Evolutionary conservation across 2,888 invertebrate genomes (phyloP), one percentile per base, ranked within the genome.

Genomic region (Andrena flavipes): DNA sequence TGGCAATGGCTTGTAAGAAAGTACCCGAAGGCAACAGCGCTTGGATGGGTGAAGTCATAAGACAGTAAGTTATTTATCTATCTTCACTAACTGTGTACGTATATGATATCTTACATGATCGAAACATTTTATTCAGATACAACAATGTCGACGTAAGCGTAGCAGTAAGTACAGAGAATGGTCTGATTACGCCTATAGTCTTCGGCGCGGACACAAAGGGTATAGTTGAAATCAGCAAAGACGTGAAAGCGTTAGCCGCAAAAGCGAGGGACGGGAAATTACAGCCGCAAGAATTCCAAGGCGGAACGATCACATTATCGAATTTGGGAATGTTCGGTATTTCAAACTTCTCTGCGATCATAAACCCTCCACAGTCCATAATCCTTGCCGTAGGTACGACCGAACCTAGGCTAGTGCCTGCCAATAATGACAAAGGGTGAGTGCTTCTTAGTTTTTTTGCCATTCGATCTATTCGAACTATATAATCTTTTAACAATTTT

Each of bases 181-280:
- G 99, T 0, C 95, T 99, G 10, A 99, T 99, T 82, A 99, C 99
- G 1, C 99, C 99, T 1, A 99, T 99, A 88, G 96, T 99, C 16
- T 98, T 97, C 94, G 96, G 96, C 92, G 99, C 99, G 0, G 98
- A 99, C 92, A 96, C 96, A 60, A 98, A 98, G 94, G 99, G 99
- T 23, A 95, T 99, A 75, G 94, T 97, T 60, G 96, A 97, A 87
- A 99, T 99, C 85, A 97, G 97, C 75, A 95, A 95, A 84, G 96
- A 96, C 85, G 96, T 99, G 62, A 97, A 97, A 94, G 95, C 95
- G 72, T 95, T 99, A 77, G 99, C 98, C 0, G 95, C 94, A 5
- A 98, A 97, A 94, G 99, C 99, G 0, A 96, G 97, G 89, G 97
- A 97, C 0, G 98, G 98, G 29, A 98, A 97, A 93, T 95, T 99